Conservation (phyloP, 2,113 vertebrate genomes). For the Spheniscus mendiculus region DNA sequence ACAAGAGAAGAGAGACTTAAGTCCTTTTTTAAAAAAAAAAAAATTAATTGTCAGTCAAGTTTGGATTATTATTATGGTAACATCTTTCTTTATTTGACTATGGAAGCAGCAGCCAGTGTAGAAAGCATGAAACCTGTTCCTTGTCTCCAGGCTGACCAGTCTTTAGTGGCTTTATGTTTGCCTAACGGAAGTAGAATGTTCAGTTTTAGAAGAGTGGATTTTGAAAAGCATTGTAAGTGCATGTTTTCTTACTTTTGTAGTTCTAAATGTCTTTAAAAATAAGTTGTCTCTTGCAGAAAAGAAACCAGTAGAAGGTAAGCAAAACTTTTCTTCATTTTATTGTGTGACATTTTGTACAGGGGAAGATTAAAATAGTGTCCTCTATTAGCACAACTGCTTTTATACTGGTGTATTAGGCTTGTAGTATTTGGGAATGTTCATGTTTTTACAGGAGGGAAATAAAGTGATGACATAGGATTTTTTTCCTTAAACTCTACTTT, state of each 20-base stretch:
- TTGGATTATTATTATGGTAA: neutral
- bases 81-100: neutral
- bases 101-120: neutral
- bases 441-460: neutral
- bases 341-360: neutral
- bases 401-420: neutral
- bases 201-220: neutral
- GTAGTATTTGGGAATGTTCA: neutral
- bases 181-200: neutral
- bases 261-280: slow-evolving; percentile 8
- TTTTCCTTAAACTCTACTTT: slow-evolving; percentile 29
- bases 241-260: neutral
- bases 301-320: slow-evolving; percentile 50
- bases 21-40: neutral
- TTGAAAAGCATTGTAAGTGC: neutral
- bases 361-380: neutral
- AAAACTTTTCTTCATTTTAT: neutral
- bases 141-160: neutral
- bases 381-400: neutral
- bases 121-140: neutral
- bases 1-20: neutral
- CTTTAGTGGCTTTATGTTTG: neutral
- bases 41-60: neutral
- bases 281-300: slow-evolving; percentile 46
- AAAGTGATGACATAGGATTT: neutral